A percentile compares a stretch with the other conserved stretches of the same genome.
These are phyloP conservation scores for Hydractinia echinata DNA, from an alignment of 30 jellyfish, hydroid and myxozoan genomes.

Conservation along the genomic window DNA sequence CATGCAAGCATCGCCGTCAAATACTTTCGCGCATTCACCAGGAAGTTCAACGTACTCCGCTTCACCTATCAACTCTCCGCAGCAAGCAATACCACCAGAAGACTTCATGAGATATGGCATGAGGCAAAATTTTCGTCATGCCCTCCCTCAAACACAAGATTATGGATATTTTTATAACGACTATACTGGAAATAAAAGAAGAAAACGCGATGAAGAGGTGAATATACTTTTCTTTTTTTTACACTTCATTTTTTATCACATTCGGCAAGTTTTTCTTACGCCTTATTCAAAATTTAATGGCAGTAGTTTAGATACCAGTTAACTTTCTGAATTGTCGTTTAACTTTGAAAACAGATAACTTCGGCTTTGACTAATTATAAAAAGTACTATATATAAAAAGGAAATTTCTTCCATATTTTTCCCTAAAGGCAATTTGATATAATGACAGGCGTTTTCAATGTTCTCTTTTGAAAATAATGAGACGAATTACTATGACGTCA, in stretches of 20 bases:
- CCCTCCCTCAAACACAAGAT: not conserved
- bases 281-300: too few species aligned
- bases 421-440: too few species aligned
- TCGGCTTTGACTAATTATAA: too few species aligned
- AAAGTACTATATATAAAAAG: too few species aligned
- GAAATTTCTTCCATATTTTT: too few species aligned
- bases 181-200: slow-evolving; percentile 14
- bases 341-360: too few species aligned
- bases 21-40: slow-evolving; percentile 34
- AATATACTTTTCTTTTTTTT: not conserved
- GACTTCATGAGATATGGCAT: slow-evolving; percentile 8
- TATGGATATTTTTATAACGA: slow-evolving; percentile 15
- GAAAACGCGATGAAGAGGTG: slow-evolving; percentile 38
- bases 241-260: not conserved
- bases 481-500: too few species aligned
- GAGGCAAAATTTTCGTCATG: slow-evolving; percentile 7
- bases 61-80: slow-evolving; percentile 33
- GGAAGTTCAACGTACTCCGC: slow-evolving; percentile 33
- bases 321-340: too few species aligned
- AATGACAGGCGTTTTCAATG: too few species aligned
- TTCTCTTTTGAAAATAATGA: too few species aligned
- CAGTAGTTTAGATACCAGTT: too few species aligned
- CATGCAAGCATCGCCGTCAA: not conserved
- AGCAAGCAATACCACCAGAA: slow-evolving; percentile 10
- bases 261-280: too few species aligned